Evolutionary conservation across 2,888 invertebrate genomes (phyloP), one percentile per base, ranked within the genome.

Genomic region (Lissonota sp.): DNA sequence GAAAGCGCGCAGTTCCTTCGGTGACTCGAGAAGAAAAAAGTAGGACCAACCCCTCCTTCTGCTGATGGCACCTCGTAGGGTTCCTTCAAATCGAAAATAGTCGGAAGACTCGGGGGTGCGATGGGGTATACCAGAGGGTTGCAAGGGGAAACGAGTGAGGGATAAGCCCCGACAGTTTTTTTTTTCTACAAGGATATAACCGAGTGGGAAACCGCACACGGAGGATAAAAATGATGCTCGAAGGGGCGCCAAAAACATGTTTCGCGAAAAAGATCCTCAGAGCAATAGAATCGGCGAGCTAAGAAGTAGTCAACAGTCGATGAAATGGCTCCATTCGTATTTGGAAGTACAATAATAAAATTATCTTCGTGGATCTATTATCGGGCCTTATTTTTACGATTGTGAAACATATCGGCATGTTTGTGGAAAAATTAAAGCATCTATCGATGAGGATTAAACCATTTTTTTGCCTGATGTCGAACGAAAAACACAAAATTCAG

Each of bases 1-100:
- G 60, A 53, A 70, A 77, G 55, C 51, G 70, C 70, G 60, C 67
- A 49, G 58, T 64, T 26, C 26, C 60, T 81, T 78, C 66, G 26
- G 37, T 49, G 77, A 71, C 71, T 74, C 58, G 66, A 16, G 66
- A 62, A 58, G 49, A 77, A 37, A 58, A 67, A 78, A 53, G 49
- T 60, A 70, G 58, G 70, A 70, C 26, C 44, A 76, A 63, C 57
- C 63, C 42, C 72, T 40, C 70, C 55, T 40, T 75, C 51, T 7
- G n/a, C 62, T 80, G 72, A 76, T 79, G 72, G 57, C 62, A 12
- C 62, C 72, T 79, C 60, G 73, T 60, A 16, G 46, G 60, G 72
- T 83, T 81, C 81, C 67, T 16, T 67, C 53, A 72, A 83, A 78
- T 80, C 81, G 83, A 83, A 78, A 78, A 75, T 77, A 71, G 73